Percentiles rank a stretch among this genome's conserved stretches.
Conservation (phyloP, 2,797 vertebrate genomes). For the Alcedo atthis region DNA sequence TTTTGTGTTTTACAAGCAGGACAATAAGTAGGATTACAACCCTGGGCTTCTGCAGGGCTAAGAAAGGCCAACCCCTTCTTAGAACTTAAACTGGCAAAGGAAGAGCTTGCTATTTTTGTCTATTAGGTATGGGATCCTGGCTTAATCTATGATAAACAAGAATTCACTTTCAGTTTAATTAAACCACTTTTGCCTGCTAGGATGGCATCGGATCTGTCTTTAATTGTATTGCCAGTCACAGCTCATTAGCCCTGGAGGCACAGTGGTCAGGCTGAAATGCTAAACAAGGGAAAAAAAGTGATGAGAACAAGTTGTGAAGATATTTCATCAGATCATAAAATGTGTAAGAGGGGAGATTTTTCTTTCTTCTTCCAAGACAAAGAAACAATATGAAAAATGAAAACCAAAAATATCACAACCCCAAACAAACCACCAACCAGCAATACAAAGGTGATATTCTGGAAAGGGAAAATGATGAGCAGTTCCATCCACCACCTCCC, state of each 20-base stretch:
- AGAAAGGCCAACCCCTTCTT: too few relatives aligned
- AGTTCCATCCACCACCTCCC: neutral
- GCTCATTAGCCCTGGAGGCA: neutral
- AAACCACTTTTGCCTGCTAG: constrained; percentile 25
- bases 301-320: neutral
- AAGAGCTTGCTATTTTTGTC: neutral
- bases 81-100: too few relatives aligned
- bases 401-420: too few relatives aligned
- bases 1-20: too few relatives aligned
- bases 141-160: neutral
- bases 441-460: neutral
- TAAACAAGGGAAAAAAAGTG: neutral
- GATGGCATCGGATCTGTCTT: neutral
- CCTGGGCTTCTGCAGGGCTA: too few relatives aligned
- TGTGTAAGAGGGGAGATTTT: neutral
- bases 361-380: neutral
- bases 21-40: too few relatives aligned
- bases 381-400: too few relatives aligned
- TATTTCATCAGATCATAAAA: neutral
- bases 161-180: constrained; percentile 47
- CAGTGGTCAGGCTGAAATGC: constrained; percentile 17
- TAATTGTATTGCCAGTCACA: constrained; percentile 28
- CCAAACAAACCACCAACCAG: neutral
- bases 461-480: neutral
- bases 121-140: neutral